Evolutionary conservation across 2,888 invertebrate species (phyloP), one percentile per base, ranked within the genome.

Genomic region (Thymelicus acteon): DNA sequence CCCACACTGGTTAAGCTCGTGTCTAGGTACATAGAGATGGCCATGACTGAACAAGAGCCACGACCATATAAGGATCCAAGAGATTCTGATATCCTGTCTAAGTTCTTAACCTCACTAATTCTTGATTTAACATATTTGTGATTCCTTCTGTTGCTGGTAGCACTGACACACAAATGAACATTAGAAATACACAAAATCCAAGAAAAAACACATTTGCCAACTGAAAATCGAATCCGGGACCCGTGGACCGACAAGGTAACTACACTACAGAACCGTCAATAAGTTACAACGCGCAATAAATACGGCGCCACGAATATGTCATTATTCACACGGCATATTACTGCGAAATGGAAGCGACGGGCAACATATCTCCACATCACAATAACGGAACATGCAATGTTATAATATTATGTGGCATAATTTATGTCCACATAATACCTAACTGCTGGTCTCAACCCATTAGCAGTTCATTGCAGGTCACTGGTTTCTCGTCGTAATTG

Each of bases 251-350:
- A 52, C 19, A 19, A 52, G 52, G 52, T 52, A 52, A 19, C 52
- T 8, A 8, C 8, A 44, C 52, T 19, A 19, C 52, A 7, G 7
- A 6, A 52, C 12, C 52, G 19, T n/a, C 52, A 52, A 52, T 52
- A 52, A 15, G 48, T 31, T 12, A 44, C 52, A 19, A 12, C 24
- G 10, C 8, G 54, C 24, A 54, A 24, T 54, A 24, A 54, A 54
- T 54, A 54, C 54, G 54, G 54, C 54, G 54, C 54, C 54, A 54
- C 24, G 54, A 54, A 54, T 54, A 54, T 54, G 54, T 54, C 54
- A 54, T 54, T 54, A 54, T 15, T 6, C 54, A 54, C 24, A 54
- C 54, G 24, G 24, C 54, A 54, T 54, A 54, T 54, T 54, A 54
- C 54, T 54, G 54, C 54, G 54, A 54, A 54, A 24, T 54, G 54